phyloP scores from a whole-genome alignment of 1,140 invertebrate genomes.

The Drosophila subobscura region DNA sequence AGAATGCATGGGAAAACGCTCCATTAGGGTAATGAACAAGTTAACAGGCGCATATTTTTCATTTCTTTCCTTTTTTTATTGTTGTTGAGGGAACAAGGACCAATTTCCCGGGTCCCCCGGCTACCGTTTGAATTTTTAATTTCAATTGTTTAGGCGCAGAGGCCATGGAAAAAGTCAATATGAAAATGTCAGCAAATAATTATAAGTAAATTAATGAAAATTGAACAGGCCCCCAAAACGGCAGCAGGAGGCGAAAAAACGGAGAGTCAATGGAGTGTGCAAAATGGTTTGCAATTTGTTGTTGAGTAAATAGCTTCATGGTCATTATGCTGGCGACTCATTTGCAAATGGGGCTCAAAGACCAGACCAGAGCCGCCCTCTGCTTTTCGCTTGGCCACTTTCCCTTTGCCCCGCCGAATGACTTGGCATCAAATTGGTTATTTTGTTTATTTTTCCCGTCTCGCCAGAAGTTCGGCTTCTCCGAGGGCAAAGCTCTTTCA shows the following conservation, averaged over 20 bases:
- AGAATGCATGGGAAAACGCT: slow-evolving; percentile 61
- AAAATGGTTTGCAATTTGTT: slow-evolving; percentile 63
- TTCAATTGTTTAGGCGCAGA: slow-evolving; percentile 59
- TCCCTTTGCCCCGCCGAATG: slow-evolving; percentile 42
- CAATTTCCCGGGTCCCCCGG: slow-evolving; percentile 38
- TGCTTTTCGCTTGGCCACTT: slow-evolving; percentile 6
- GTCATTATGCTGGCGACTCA: slow-evolving; percentile 68
- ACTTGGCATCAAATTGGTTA: slow-evolving; percentile 70
- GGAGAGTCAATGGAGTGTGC: slow-evolving; percentile 46
- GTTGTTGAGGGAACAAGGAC: slow-evolving; percentile 25
- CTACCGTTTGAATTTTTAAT: slow-evolving; percentile 69
- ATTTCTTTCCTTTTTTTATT: slow-evolving; percentile 64
- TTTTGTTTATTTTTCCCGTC: slow-evolving; percentile 40
- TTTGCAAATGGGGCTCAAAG: slow-evolving; percentile 73
- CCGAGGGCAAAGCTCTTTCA: slow-evolving; percentile 43
- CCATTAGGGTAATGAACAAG: slow-evolving; percentile 82
- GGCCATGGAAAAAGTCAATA: slow-evolving; percentile 38
- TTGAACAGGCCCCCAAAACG: slow-evolving; percentile 49
- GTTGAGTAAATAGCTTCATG: slow-evolving; percentile 60
- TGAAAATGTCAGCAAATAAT: slow-evolving; percentile 70
- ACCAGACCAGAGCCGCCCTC: neutral
- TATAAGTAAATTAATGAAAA: slow-evolving; percentile 70
- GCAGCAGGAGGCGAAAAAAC: slow-evolving; percentile 21
- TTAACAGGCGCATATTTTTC: slow-evolving; percentile 80
- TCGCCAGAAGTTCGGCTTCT: neutral